phyloP scores from a whole-genome alignment of 1,140 invertebrate species.

The Bombus waltoni region DNA sequence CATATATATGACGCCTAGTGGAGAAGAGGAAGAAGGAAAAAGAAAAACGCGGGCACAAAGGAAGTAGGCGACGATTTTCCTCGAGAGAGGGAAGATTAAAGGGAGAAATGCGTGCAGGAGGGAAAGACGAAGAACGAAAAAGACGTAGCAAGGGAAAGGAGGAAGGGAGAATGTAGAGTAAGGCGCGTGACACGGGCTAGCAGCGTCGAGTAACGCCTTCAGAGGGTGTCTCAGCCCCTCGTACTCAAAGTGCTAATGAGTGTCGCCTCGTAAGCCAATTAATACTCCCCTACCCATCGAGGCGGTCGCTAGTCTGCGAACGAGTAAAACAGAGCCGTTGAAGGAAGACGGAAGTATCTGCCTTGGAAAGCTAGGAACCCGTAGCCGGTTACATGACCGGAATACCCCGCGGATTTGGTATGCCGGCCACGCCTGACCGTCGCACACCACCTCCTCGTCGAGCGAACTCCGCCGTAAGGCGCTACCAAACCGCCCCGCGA shows the following conservation, averaged over 20 bases:
- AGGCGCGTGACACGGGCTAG: conserved; percentile 60
- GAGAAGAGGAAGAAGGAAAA: neutral
- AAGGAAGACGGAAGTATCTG: conserved; percentile 50
- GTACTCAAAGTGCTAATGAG: conserved; percentile 83
- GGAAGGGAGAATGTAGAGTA: conserved; percentile 41
- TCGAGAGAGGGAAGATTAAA: conserved; percentile 39
- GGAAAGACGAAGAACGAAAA: neutral
- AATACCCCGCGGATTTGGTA: conserved; percentile 82
- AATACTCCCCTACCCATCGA: conserved; percentile 72
- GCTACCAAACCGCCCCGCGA: conserved; percentile 53
- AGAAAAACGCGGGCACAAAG: neutral
- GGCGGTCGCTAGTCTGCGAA: conserved; percentile 51
- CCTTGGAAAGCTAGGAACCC: conserved; percentile 61
- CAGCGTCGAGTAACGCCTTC: conserved; percentile 62
- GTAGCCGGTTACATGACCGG: conserved; percentile 80
- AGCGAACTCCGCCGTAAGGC: conserved; percentile 75
- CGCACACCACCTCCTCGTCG: conserved; percentile 73
- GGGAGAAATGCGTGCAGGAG: neutral
- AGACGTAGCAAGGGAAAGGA: neutral
- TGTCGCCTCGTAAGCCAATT: conserved; percentile 83
- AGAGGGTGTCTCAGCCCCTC: conserved; percentile 65
- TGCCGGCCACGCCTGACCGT: conserved; percentile 80
- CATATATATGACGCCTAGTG: neutral
- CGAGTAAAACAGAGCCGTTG: conserved; percentile 55
- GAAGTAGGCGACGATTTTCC: conserved; percentile 11